Percentiles rank a stretch among this genome's conserved stretches.
These are phyloP conservation scores for Taurulus bubalis DNA, from an alignment of 2,113 vertebrate genomes.

Conservation along the genomic window DNA sequence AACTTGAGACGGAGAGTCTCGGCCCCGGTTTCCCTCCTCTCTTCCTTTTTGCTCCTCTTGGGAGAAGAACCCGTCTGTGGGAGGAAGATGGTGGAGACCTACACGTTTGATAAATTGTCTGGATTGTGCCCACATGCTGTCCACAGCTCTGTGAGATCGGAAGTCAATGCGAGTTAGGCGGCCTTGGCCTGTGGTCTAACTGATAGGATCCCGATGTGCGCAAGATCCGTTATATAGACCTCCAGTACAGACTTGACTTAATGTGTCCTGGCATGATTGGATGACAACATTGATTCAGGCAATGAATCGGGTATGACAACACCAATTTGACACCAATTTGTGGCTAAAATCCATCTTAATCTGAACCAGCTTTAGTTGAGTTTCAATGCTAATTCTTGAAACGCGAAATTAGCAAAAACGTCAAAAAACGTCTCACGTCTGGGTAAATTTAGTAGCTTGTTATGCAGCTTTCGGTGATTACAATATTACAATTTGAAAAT, in stretches of 20 bases:
- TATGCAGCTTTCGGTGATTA: neutral
- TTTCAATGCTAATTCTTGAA: neutral
- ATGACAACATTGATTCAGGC: neutral
- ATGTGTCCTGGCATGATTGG: neutral
- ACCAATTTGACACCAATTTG: too few species aligned
- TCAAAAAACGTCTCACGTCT: neutral
- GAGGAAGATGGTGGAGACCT: neutral
- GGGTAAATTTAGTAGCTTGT: neutral
- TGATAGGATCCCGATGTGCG: neutral
- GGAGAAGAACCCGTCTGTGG: neutral
- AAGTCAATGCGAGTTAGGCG: neutral
- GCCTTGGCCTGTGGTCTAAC: neutral
- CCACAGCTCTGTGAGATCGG: neutral
- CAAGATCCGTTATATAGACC: neutral
- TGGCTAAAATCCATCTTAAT: neutral
- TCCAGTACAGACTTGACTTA: neutral
- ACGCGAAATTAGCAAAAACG: neutral
- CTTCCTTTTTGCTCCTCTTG: neutral
- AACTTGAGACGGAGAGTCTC: neutral
- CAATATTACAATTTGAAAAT: neutral
- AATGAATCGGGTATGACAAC: too few species aligned
- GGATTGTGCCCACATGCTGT: neutral
- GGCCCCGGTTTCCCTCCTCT: neutral
- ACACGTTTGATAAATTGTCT: neutral
- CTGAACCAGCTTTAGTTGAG: neutral